Conservation (phyloP, 2,797 vertebrate species). For the Galagoides demidoff region DNA sequence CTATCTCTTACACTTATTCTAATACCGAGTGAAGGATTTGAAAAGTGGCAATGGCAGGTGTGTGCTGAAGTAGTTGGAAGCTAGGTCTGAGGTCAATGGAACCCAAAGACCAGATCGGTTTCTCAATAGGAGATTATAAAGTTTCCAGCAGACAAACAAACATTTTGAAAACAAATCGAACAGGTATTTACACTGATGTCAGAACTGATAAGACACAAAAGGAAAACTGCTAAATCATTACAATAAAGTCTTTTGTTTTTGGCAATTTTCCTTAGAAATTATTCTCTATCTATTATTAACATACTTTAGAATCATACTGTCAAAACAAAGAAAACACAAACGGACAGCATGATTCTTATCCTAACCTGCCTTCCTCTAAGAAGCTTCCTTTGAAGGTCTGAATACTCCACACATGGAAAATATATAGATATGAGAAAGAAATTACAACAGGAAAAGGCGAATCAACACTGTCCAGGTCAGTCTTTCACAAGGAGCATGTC, state of each 20-base stretch:
- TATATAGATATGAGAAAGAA: neutral
- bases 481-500: neutral
- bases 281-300: neutral
- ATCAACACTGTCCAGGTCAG: neutral
- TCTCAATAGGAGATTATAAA: neutral
- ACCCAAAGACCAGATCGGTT: neutral
- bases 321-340: neutral
- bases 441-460: neutral
- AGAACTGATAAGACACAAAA: neutral
- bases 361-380: neutral
- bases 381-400: neutral
- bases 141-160: neutral
- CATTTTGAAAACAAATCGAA: neutral
- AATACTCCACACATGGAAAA: neutral
- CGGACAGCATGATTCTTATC: neutral
- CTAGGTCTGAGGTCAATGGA: too few relatives aligned
- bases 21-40: neutral
- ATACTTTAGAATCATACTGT: neutral
- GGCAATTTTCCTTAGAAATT: neutral
- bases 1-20: neutral
- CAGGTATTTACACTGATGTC: neutral
- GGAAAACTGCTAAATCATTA: neutral
- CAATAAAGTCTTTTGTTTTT: neutral
- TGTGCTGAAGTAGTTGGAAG: neutral
- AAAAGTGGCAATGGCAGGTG: neutral